Base-by-base conservation (phyloP, 2,888 invertebrate species). In the Marasmarcha lunaedactyla region DNA sequence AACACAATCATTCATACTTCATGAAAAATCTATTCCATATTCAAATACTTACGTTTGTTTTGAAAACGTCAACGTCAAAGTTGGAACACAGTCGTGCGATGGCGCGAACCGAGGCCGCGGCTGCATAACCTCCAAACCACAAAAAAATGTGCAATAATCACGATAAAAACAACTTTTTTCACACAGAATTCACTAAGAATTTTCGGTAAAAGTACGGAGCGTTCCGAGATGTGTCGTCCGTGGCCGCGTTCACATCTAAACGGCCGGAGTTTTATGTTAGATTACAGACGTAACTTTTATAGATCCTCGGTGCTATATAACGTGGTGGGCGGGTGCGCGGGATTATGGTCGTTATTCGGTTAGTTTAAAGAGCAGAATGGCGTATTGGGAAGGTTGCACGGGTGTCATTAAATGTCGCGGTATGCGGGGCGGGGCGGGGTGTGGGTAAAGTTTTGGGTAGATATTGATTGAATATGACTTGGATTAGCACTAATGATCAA, bases 221-320 rank as follows among this genome's bases (percentile, higher is more conserved):
- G 76, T 70, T 57, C 61, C 67, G 81, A 81, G 83, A 83, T 81
- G 81, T 81, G 81, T 79, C 81, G 78, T 72, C 81, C 79, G 78
- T 78, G 70, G 77, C 78, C 79, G 79, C 81, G 79, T 81, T 81
- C 81, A 72, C 83, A 83, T 83, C 83, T 83, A 83, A 83, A 81
- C 83, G 83, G 83, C 79, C 81, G 77, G 81, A 81, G 79, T 83
- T 83, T 83, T 83, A 83, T 83, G 83, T 83, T 81, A 83, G 83
- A 83, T 83, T 83, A 83, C 83, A 83, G 81, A 83, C 83, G 81
- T 83, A 81, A 83, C 81, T 83, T 83, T 83, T 83, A 83, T 83
- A 83, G 83, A 83, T 83, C 83, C 81, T 83, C 81, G 78, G 81
- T 81, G 81, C 83, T 83, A 83, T 83, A 83, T 83, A 83, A 81